Percentiles rank a stretch among this genome's conserved stretches.
phyloP scores from a whole-genome alignment of 2,113 vertebrate species.

The Naja naja region DNA sequence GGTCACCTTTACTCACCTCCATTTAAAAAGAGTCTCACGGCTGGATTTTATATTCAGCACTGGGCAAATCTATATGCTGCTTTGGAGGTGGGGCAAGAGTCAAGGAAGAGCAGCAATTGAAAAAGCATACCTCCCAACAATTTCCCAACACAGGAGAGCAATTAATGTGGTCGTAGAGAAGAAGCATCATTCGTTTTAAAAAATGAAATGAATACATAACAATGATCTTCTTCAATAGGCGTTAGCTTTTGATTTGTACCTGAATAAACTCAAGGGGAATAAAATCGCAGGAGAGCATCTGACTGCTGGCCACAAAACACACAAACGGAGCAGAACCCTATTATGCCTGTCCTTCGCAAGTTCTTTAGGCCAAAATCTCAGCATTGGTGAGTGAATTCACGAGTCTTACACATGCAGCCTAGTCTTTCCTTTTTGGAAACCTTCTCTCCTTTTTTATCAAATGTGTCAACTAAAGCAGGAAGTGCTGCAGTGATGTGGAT shows the following conservation, averaged over 20 bases:
- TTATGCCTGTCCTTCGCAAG: not conserved
- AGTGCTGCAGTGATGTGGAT: not conserved
- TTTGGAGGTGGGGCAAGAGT: not conserved
- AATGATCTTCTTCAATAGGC: conserved; percentile 66
- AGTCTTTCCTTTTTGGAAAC: conserved; percentile 21
- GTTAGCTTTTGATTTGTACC: conserved; percentile 56
- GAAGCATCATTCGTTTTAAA: conserved; percentile 75
- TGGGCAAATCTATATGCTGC: conserved; percentile 41
- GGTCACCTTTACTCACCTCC: conserved; percentile 56
- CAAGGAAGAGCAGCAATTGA: conserved; percentile 51
- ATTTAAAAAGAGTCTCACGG: conserved; percentile 10
- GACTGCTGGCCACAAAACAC: not conserved
- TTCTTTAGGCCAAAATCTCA: not conserved
- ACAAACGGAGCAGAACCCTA: not conserved
- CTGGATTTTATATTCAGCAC: not conserved
- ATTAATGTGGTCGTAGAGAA: conserved; percentile 71
- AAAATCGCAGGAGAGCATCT: conserved; percentile 33
- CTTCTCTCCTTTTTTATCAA: not conserved
- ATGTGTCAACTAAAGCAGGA: conserved; percentile 23
- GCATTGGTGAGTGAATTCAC: not conserved
- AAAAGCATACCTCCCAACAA: conserved; percentile 61
- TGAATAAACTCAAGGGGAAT: conserved; percentile 59
- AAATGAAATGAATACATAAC: conserved; percentile 72
- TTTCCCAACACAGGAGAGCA: conserved; percentile 72
- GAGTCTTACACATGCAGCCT: accelerated